Evolutionary conservation across 23 tunicate species (phyloP).

Genomic region (Botrylloides violaceus): DNA sequence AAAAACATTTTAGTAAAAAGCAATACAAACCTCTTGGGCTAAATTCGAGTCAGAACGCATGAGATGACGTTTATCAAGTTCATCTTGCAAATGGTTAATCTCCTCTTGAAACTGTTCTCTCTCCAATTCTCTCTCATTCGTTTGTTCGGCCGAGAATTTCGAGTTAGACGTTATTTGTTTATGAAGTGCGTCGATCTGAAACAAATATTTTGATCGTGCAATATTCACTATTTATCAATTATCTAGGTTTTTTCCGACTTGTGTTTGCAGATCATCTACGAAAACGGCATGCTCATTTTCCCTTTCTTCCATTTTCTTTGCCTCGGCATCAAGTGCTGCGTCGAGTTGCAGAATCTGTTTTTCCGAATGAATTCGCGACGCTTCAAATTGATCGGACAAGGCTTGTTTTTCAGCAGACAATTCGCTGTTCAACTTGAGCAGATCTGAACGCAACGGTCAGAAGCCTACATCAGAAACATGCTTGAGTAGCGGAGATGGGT

Average conservation of each 20-base stretch:
- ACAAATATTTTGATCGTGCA: neutral
- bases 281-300: conserved; percentile 36
- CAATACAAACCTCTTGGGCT: conserved; percentile 53
- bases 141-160: conserved; percentile 50
- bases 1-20: too few relatives aligned
- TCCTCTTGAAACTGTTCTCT: conserved; percentile 68
- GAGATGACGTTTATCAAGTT: conserved; percentile 59
- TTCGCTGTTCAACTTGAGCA: conserved; percentile 49
- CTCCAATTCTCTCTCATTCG: conserved; percentile 51
- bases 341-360: conserved; percentile 59
- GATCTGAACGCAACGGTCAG: too few relatives aligned
- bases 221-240: neutral
- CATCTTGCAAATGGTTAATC: conserved; percentile 53
- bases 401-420: conserved; percentile 54
- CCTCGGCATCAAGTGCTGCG: conserved; percentile 30
- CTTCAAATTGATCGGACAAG: conserved; percentile 42
- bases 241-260: conserved; percentile 23
- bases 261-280: conserved; percentile 64
- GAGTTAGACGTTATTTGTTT: conserved; percentile 57
- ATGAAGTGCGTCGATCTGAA: conserved; percentile 57
- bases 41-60: conserved; percentile 44
- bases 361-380: conserved; percentile 39
- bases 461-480: too few relatives aligned
- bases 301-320: conserved; percentile 40
- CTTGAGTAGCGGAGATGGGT: too few relatives aligned